phyloP scores from a whole-genome alignment of 92 coral and sea anemone genomes.

The Palythoa caribaeorum region DNA sequence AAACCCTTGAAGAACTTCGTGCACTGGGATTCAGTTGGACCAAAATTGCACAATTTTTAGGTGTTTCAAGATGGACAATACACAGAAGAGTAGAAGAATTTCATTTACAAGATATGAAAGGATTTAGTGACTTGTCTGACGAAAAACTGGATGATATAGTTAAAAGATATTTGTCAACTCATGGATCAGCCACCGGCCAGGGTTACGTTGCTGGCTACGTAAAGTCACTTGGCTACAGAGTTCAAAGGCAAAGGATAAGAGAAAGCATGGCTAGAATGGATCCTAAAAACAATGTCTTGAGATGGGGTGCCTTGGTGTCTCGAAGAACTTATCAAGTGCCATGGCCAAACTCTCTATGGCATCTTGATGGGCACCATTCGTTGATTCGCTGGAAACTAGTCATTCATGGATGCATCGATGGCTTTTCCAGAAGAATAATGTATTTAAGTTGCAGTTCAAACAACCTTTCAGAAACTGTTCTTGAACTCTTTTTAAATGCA shows the following conservation, averaged over 20 bases:
- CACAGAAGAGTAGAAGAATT: slow-evolving; percentile 2
- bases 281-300: slow-evolving; percentile 3
- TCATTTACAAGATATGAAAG: background rate
- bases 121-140: background rate
- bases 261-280: slow-evolving; percentile 40
- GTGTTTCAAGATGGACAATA: slow-evolving; percentile 9
- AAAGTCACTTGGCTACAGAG: slow-evolving; percentile 27
- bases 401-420: background rate
- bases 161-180: slow-evolving; percentile 24
- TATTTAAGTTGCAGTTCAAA: slow-evolving; percentile 24
- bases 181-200: slow-evolving; percentile 31
- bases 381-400: slow-evolving; percentile 48
- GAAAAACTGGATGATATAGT: slow-evolving; percentile 31
- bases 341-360: slow-evolving; percentile 30
- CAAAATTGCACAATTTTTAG: slow-evolving; percentile 1
- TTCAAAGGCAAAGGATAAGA: slow-evolving; percentile 41
- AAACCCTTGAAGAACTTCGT: background rate
- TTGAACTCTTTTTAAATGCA: slow-evolving; percentile 39
- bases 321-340: slow-evolving; percentile 27
- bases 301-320: slow-evolving; percentile 24
- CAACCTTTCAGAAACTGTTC: slow-evolving; percentile 40
- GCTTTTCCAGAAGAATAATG: slow-evolving; percentile 33
- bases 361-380: slow-evolving; percentile 50
- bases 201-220: slow-evolving; percentile 34
- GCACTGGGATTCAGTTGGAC: slow-evolving; percentile 1